A percentile compares a stretch with the other conserved stretches of the same genome.
Evolutionary conservation across 2,797 vertebrate species (phyloP).

Genomic region (Muscicapa striata): DNA sequence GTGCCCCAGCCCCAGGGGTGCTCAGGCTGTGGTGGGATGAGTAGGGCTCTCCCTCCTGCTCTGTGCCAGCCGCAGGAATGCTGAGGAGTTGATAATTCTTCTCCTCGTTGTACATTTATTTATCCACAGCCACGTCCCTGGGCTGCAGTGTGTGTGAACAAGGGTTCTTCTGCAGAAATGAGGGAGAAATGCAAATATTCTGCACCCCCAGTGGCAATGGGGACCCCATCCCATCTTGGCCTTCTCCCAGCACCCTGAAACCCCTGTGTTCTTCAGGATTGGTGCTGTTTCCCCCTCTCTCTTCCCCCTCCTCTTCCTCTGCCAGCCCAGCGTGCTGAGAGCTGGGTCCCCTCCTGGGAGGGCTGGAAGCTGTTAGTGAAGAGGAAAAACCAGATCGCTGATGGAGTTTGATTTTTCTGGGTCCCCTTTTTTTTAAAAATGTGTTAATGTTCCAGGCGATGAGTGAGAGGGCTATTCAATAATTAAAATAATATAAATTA

Average conservation of each 20-base stretch:
- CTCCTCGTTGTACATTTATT: background rate
- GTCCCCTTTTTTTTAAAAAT: constrained; percentile 22
- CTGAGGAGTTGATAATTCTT: background rate
- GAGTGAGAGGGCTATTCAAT: constrained; percentile 70
- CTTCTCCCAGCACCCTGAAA: background rate
- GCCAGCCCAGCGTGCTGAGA: background rate
- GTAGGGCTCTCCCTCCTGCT: background rate
- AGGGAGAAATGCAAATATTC: background rate
- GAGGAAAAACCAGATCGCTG: constrained; percentile 32
- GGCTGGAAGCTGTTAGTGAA: constrained; percentile 62
- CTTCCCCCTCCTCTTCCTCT: background rate
- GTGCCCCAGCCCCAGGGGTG: background rate
- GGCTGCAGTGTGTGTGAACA: constrained; percentile 7
- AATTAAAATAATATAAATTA: constrained; percentile 77
- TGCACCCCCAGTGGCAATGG: fast-evolving
- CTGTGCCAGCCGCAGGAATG: background rate
- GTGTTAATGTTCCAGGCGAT: constrained; percentile 57
- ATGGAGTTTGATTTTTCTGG: constrained; percentile 67
- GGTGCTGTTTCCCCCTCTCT: background rate
- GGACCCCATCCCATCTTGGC: background rate
- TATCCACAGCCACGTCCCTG: background rate
- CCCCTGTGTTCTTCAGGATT: background rate
- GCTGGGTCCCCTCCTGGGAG: constrained; percentile 44
- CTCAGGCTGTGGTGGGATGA: background rate
- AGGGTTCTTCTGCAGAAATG: background rate